These are phyloP conservation scores for Andricus grossulariae DNA, from an alignment of 1,140 invertebrate genomes.

Conservation along the genomic window DNA sequence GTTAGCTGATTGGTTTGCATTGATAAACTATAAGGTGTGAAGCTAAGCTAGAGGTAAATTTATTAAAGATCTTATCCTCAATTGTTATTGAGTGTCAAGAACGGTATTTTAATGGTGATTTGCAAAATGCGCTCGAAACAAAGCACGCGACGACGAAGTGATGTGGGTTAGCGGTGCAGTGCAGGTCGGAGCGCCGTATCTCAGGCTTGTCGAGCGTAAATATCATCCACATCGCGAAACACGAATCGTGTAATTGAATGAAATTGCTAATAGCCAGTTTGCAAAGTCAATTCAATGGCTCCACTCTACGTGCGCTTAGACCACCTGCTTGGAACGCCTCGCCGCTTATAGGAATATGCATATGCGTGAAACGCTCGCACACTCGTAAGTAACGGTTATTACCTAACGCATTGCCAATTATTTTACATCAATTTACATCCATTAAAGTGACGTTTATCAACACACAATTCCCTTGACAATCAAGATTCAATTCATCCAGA, in stretches of 20 bases:
- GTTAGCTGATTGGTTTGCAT: neutral
- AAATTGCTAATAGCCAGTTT: constrained; percentile 64
- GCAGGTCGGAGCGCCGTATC: constrained; percentile 51
- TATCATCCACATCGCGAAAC: constrained; percentile 64
- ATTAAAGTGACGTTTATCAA: constrained; percentile 14
- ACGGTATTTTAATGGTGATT: neutral
- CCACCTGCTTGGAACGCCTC: constrained; percentile 56
- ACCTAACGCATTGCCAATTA: constrained; percentile 48
- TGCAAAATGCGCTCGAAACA: constrained; percentile 13
- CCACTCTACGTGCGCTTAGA: constrained; percentile 52
- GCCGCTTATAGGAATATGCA: constrained; percentile 48
- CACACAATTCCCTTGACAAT: neutral
- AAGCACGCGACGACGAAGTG: constrained; percentile 29
- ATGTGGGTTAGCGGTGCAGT: constrained; percentile 55
- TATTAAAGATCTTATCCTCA: neutral
- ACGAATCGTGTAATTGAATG: constrained; percentile 64
- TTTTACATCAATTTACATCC: constrained; percentile 1
- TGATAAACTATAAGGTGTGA: too few species aligned
- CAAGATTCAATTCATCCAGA: neutral
- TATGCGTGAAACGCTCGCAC: constrained; percentile 54
- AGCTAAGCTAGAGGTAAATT: neutral
- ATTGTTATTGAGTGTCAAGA: constrained; percentile 5
- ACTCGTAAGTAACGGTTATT: constrained; percentile 56
- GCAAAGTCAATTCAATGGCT: constrained; percentile 57
- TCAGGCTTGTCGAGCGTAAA: constrained; percentile 61